Evolutionary conservation across 2,113 vertebrate species (phyloP).

Genomic region (Rafetus swinhoei): DNA sequence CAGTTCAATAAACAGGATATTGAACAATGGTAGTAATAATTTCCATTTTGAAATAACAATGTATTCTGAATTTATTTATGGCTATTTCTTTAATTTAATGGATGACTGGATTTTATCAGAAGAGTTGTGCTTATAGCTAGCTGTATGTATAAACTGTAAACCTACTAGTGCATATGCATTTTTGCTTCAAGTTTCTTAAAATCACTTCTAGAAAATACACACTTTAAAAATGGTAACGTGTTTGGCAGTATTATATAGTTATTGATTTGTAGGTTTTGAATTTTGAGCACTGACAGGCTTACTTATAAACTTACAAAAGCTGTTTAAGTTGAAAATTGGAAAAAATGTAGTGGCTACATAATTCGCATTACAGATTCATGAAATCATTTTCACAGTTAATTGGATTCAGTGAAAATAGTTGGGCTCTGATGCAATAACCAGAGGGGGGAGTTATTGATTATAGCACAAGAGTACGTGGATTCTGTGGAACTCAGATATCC

Average conservation of each 20-base stretch:
- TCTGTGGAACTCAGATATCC: accelerated
- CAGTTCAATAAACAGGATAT: slow-evolving; percentile 28
- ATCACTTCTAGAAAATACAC: background rate
- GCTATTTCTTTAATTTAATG: background rate
- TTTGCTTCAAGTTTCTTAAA: background rate
- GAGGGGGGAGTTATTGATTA: background rate
- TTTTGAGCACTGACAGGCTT: slow-evolving; percentile 2
- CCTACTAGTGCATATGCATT: accelerated
- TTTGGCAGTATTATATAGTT: accelerated
- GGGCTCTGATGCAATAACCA: background rate
- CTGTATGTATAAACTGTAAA: background rate
- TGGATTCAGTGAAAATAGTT: background rate
- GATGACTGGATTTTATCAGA: background rate
- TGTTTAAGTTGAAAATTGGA: background rate
- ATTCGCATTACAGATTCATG: background rate
- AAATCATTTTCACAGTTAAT: background rate
- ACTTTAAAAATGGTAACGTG: background rate
- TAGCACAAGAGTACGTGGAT: background rate
- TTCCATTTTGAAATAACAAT: slow-evolving; percentile 26
- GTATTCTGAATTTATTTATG: background rate
- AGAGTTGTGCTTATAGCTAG: background rate
- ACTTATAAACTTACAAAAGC: background rate
- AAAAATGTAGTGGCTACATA: background rate
- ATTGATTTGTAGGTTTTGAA: background rate
- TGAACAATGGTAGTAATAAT: slow-evolving; percentile 5